Evolutionary conservation across 2,113 vertebrate species (phyloP).

Genomic region (Paratilapia polleni): DNA sequence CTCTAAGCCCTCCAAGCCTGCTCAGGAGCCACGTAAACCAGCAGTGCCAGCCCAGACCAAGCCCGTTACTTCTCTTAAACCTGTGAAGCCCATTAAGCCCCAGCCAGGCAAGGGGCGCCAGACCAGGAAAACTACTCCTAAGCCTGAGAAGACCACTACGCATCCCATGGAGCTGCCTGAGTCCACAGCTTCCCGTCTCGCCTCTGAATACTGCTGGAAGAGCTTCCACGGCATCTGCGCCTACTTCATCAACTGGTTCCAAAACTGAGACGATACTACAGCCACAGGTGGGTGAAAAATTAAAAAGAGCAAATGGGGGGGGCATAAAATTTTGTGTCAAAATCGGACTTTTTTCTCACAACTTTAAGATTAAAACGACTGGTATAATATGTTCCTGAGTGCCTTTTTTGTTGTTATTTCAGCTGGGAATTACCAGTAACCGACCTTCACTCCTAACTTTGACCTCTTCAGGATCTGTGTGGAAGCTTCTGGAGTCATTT

Average conservation of each 20-base stretch:
- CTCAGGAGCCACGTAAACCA: constrained; percentile 52
- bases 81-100: constrained; percentile 58
- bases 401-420: constrained; percentile 13
- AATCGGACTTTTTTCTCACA: background rate
- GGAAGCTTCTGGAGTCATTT: constrained; percentile 15
- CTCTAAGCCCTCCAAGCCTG: constrained; percentile 54
- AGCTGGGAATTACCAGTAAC: constrained; percentile 41
- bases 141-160: constrained; percentile 68
- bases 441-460: background rate
- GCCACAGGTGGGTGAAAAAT: constrained; percentile 49
- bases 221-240: constrained; percentile 83
- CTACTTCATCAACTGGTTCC: constrained; percentile 84
- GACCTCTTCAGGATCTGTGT: constrained; percentile 9
- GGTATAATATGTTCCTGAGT: background rate
- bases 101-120: constrained; percentile 60
- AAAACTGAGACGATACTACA: constrained; percentile 69
- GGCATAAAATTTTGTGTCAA: background rate
- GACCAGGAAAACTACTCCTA: constrained; percentile 62
- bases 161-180: constrained; percentile 63
- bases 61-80: constrained; percentile 50
- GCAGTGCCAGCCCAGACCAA: constrained; percentile 50
- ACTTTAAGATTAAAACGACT: background rate
- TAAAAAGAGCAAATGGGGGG: background rate
- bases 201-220: constrained; percentile 85
- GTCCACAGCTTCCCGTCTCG: constrained; percentile 77